Percentiles rank a stretch among this genome's conserved stretches.
These are phyloP conservation scores for Leucoraja ocellata DNA, from an alignment of 2,797 vertebrate species.

Conservation along the genomic window DNA sequence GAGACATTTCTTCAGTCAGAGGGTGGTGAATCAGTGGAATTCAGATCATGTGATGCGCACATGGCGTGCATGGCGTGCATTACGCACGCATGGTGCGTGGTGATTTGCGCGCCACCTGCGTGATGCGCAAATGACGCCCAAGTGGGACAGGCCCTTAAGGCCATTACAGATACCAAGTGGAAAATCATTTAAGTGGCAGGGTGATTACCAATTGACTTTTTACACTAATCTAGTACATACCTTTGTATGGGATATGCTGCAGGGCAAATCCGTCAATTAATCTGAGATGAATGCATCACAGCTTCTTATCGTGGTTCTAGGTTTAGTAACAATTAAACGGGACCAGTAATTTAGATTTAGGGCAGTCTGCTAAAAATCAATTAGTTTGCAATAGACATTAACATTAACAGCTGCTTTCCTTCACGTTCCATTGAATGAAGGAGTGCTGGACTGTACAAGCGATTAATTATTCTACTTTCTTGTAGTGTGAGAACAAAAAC, in stretches of 20 bases:
- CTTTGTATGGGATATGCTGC: not conserved
- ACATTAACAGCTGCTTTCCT: not conserved
- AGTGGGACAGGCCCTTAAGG: not conserved
- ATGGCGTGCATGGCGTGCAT: no score
- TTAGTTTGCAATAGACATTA: not conserved
- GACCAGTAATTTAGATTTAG: not conserved
- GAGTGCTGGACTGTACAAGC: not conserved
- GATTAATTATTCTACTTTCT: not conserved
- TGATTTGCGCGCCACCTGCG: no score
- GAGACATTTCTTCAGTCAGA: no score
- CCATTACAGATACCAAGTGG: not conserved
- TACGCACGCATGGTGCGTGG: no score
- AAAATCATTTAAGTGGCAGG: not conserved
- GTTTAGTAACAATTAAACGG: not conserved
- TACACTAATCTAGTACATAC: not conserved
- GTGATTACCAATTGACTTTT: not conserved
- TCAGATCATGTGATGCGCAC: no score
- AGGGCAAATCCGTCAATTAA: not conserved
- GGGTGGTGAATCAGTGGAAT: no score
- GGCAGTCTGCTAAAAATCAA: conserved; percentile 1
- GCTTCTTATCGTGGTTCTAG: not conserved
- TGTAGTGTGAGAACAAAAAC: not conserved
- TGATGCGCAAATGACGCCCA: no score
- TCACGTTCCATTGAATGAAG: not conserved
- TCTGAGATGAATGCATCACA: not conserved